A percentile compares a stretch with the other conserved stretches of the same genome.
These are phyloP conservation scores for Pseudochaenichthys georgianus DNA, from an alignment of 2,797 vertebrate species.

Conservation along the genomic window DNA sequence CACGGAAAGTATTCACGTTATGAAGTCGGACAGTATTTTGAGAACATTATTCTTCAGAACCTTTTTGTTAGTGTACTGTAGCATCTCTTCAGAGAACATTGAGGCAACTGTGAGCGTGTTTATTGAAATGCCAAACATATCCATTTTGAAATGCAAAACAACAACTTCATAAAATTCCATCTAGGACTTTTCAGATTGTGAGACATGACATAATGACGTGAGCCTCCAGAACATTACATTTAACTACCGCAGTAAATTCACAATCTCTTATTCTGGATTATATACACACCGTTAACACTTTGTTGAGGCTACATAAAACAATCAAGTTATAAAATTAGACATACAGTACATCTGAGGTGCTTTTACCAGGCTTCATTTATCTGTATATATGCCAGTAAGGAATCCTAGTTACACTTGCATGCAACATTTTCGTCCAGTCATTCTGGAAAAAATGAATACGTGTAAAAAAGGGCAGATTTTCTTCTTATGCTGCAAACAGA, in stretches of 20 bases:
- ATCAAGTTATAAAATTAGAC: conserved; percentile 60
- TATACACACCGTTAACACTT: conserved; percentile 26
- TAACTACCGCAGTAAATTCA: conserved; percentile 31
- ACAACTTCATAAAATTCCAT: conserved; percentile 43
- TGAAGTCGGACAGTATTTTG: conserved; percentile 23
- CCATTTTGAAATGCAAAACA: conserved; percentile 68
- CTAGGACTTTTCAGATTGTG: conserved; percentile 21
- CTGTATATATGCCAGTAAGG: conserved; percentile 54
- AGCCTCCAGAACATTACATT: conserved; percentile 26
- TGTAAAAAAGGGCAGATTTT: conserved; percentile 42
- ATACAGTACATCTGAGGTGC: conserved; percentile 64
- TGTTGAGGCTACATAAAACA: conserved; percentile 53
- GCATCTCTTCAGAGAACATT: conserved; percentile 39
- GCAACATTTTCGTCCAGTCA: conserved; percentile 41
- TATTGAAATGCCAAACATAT: conserved; percentile 34
- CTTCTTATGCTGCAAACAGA: conserved; percentile 39
- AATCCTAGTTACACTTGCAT: conserved; percentile 63
- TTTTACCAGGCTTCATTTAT: conserved; percentile 44
- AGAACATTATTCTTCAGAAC: conserved; percentile 24
- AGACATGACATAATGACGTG: conserved; percentile 35
- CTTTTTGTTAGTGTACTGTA: conserved; percentile 22
- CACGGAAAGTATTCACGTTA: conserved; percentile 41
- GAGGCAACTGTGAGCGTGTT: conserved; percentile 50
- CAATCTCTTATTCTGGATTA: conserved; percentile 44
- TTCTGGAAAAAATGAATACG: conserved; percentile 42